Evolutionary conservation across 2,797 vertebrate genomes (phyloP).

Genomic region (Stomatorhinus walkeri): DNA sequence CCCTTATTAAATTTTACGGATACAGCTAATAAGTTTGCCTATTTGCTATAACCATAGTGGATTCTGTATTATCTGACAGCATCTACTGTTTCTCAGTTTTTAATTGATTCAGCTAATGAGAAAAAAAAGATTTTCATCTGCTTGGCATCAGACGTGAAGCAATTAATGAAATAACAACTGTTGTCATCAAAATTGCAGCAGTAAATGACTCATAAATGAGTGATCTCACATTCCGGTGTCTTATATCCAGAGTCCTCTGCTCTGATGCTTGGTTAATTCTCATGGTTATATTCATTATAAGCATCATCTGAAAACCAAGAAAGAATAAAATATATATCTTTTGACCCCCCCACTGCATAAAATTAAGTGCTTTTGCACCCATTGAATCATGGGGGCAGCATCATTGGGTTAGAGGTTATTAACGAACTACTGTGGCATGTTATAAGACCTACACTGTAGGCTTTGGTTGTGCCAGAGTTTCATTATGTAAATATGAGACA

Average conservation of each 20-base stretch:
- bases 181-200: not conserved
- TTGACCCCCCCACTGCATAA: not conserved
- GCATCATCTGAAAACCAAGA: not conserved
- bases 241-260: not conserved
- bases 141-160: not conserved
- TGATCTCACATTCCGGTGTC: not conserved
- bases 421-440: not conserved
- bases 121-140: not conserved
- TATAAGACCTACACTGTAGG: not conserved
- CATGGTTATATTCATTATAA: not conserved
- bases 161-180: not conserved
- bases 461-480: not conserved
- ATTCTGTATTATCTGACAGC: not conserved
- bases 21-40: not conserved
- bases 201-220: not conserved
- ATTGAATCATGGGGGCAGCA: not conserved
- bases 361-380: not conserved
- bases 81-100: constrained; percentile 6
- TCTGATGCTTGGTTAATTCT: not conserved
- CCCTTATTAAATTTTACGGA: not conserved
- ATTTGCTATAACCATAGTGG: not conserved
- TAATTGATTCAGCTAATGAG: constrained; percentile 13
- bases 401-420: not conserved
- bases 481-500: not conserved
- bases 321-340: not conserved